A percentile compares a stretch with the other conserved stretches of the same genome.
These are phyloP conservation scores for Xiphophorus maculatus DNA, from an alignment of 2,113 vertebrate species.

Conservation along the genomic window DNA sequence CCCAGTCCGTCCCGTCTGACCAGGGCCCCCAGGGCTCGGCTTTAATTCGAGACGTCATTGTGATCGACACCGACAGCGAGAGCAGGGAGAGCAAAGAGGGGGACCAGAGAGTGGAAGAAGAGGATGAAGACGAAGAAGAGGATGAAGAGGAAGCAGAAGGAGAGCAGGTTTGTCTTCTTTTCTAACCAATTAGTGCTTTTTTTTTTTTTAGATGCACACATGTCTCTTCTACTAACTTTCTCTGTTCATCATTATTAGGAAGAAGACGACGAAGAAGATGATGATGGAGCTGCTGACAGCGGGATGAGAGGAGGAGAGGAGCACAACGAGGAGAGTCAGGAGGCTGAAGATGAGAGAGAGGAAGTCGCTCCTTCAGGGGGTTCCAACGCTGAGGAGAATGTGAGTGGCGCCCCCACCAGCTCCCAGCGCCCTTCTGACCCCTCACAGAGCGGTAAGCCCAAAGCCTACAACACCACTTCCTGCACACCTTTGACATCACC, in stretches of 20 bases:
- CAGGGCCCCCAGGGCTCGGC: constrained; percentile 79
- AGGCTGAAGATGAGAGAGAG: constrained; percentile 86
- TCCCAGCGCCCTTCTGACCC: constrained; percentile 79
- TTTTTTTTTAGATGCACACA: background rate
- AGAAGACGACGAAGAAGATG: constrained; percentile 83
- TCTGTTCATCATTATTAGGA: constrained; percentile 73
- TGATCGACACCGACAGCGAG: constrained; percentile 93
- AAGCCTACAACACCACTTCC: fast-evolving
- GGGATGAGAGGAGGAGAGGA: constrained; percentile 89
- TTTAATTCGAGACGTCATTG: constrained; percentile 87
- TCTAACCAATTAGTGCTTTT: background rate
- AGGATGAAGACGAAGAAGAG: constrained; percentile 73
- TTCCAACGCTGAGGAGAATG: constrained; percentile 85
- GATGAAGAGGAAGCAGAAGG: constrained; percentile 64
- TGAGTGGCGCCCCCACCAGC: constrained; percentile 83
- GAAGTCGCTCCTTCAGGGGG: constrained; percentile 86
- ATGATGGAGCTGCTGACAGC: constrained; percentile 82
- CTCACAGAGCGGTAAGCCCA: constrained; percentile 83
- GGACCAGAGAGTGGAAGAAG: constrained; percentile 84
- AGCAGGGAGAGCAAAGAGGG: constrained; percentile 87
- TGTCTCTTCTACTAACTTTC: background rate
- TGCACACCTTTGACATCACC: background rate
- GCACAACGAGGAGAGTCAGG: constrained; percentile 87
- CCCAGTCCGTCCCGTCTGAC: constrained; percentile 88
- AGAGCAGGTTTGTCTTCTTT: constrained; percentile 46